Evolutionary conservation across 2,888 invertebrate genomes (phyloP), one percentile per base, ranked within the genome.

Genomic region (Polia nebulosa): DNA sequence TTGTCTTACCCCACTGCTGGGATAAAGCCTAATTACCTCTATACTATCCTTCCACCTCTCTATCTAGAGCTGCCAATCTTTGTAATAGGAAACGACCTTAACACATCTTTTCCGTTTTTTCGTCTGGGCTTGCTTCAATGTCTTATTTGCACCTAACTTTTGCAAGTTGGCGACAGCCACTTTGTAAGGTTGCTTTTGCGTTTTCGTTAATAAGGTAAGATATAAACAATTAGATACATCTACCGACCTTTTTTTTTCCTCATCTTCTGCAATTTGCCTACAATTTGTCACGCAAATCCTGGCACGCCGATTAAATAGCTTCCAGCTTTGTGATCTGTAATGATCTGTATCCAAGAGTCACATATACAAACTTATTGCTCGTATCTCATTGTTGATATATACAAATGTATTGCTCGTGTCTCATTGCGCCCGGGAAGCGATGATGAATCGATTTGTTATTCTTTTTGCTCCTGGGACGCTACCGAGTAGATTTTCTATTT

Each of bases 281-380:
- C 17, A 1, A n/a, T 13, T n/a, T 22, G 51, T 20, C 52, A 1
- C 0, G 7, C 8, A 57, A 63, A 45, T 70, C 32, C 53, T 63
- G 62, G 45, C 41, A 67, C 47, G 45, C 55, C 56, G 60, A 41
- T 41, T 36, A 72, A 47, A 72, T 72, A 67, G 49, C 29, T 72
- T 17, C 0, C 3, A 78, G 45, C 25, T 69, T 78, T 78, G 57
- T 78, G 78, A 69, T 68, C 62, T 60, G 74, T 41, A 49, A 55
- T 39, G 53, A 47, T 22, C 27, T 22, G 51, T 25, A 65, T 34
- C n/a, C 39, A 52, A 66, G 60, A 67, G 77, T 67, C 76, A 77
- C 61, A 67, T 77, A 27, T n/a, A 49, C 47, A 34, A 69, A 49
- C 49, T 49, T 52, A 29, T 69, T 58, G 64, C 55, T 78, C 25